Evolutionary conservation across 2,113 vertebrate genomes (phyloP), one percentile per base, ranked within the genome.

Genomic region (Elaphurus davidianus): DNA sequence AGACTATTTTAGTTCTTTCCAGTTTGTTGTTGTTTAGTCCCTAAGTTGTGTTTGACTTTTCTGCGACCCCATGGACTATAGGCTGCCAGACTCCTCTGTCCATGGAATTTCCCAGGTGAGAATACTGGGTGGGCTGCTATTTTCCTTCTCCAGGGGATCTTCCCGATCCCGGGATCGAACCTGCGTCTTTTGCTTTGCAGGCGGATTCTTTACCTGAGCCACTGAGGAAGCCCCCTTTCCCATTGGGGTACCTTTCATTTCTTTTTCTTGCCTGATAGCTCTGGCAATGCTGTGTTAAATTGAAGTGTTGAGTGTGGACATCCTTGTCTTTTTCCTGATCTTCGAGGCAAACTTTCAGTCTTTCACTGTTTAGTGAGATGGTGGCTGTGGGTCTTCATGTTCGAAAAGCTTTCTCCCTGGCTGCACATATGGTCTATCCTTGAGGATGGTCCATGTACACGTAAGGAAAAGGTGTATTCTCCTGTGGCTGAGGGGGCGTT

Each of bases 141-240:
- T 40, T 36, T 23, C 67, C 67, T 71, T 40, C n/a, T 23, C 9
- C n/a, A 13, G 67, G n/a, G 36, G n/a, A 74, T 40, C 36, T 74
- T 74, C n/a, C 19, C 0, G 0, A 13, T 36, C 36, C n/a, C 0
- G 0, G 21, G 11, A 74, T 74, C 2, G 0, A 40, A 74, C 67
- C n/a, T 74, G 10, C 0, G 0, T 40, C 5, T 74, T 74, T 74
- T 74, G 67, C 67, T 74, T 74, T 74, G 67, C n/a, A 23, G 67
- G 19, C 2, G 0, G 67, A 13, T 74, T 74, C 36, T 74, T 25
- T 40, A 25, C 67, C 36, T 25, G 67, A 71, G 67, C n/a, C 54
- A 21, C 7, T 55, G 54, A 19, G 54, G 54, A 21, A 55, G 54
- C 17, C 54, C 7, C 21, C n/a, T 94, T 89, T 83, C 6, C 16